Evolutionary conservation across 2,888 invertebrate genomes (phyloP), one percentile per base, ranked within the genome.

Genomic region (Drosophila trichaetosa): DNA sequence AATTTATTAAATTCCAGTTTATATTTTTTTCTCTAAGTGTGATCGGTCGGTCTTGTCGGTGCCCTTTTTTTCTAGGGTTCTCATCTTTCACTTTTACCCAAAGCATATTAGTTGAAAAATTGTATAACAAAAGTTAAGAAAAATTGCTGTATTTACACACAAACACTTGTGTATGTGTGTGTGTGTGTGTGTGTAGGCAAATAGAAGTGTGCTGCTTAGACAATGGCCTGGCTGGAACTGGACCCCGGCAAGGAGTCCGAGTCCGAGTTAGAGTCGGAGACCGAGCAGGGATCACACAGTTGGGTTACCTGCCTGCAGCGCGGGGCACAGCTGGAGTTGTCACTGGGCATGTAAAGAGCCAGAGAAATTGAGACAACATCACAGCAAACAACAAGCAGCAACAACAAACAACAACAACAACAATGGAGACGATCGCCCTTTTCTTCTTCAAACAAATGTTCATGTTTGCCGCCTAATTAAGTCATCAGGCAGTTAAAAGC

Each of bases 291-390:
- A 70, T 67, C 72, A 59, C 54, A 34, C 56, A 33, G 71, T 65
- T 70, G 79, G 76, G 42, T 70, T 87, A 87, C 90, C 90, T 90
- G 90, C 90, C 90, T 87, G 90, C 81, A 82, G 87, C 79, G 90
- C 80, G 63, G 51, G 52, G 78, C 82, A 86, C 91, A 92, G 92
- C 92, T 92, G 92, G 91, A 91, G 91, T 91, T 91, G 91, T 91
- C 91, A 92, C 91, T 91, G 91, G 85, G 85, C 89, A 87, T 91
- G 92, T 88, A 91, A 89, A 90, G 88, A 85, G 77, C 80, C 82
- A 89, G 56, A 87, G 82, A 88, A 80, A 87, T 83, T 85, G 75
- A 80, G 79, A 75, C 80, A 80, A 74, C 70, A 78, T 73, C 66
- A 74, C 70, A 65, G 53, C 64, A 69, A 71, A 58, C 46, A 56